Percentiles rank a stretch among this genome's conserved stretches.
Conservation (phyloP, 2,888 invertebrate genomes). For the Xylota sylvarum region DNA sequence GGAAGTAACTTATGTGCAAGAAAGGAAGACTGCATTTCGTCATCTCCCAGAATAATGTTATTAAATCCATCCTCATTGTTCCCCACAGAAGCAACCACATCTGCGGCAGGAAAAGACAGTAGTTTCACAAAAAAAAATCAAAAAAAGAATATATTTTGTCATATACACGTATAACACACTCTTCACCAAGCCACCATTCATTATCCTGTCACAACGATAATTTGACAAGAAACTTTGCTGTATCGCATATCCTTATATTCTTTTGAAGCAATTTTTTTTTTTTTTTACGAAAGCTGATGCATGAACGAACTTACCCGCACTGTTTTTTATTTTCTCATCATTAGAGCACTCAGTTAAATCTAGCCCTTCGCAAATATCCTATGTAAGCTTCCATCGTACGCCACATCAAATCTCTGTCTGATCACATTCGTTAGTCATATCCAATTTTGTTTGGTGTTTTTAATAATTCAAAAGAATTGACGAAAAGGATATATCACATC, state of each 20-base stretch:
- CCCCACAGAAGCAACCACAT: neutral
- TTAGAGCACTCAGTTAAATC: slow-evolving; percentile 3
- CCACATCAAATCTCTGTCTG: slow-evolving; percentile 7
- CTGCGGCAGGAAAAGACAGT: neutral
- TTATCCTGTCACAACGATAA: neutral
- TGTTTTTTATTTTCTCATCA: neutral
- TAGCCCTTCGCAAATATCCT: neutral
- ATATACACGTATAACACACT: neutral
- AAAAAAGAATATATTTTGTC: too few relatives aligned
- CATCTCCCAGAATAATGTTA: neutral
- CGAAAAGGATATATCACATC: slow-evolving; percentile 2
- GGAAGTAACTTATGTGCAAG: too few relatives aligned
- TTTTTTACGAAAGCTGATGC: neutral
- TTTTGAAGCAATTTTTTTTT: neutral
- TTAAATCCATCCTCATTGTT: neutral
- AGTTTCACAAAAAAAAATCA: neutral
- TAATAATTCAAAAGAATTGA: slow-evolving; percentile 19
- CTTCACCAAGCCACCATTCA: neutral
- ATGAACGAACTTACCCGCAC: neutral
- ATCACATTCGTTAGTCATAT: slow-evolving; percentile 18
- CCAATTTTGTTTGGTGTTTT: slow-evolving; percentile 28
- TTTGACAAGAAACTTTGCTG: slow-evolving; percentile 1
- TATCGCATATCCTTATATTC: neutral
- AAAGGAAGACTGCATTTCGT: neutral
- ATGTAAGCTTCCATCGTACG: neutral